Percentiles rank a stretch among this genome's conserved stretches.
These are phyloP conservation scores for Tetrao urogallus DNA, from an alignment of 2,113 vertebrate species.

Conservation along the genomic window DNA sequence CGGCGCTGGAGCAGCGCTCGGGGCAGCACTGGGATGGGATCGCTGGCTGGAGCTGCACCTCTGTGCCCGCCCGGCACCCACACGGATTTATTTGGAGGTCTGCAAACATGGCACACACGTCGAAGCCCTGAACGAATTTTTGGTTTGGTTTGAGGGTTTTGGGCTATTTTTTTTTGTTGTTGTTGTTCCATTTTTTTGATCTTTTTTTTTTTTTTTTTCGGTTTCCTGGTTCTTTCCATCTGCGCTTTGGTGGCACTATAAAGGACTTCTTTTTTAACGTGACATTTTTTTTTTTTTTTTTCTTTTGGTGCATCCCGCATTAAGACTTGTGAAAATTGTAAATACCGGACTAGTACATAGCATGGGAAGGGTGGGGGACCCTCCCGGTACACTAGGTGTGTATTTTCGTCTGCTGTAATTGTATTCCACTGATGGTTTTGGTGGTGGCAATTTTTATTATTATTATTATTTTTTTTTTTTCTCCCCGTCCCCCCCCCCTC, in stretches of 20 bases:
- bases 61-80: not conserved
- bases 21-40: not conserved
- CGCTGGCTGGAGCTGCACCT: not conserved
- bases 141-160: not conserved
- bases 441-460: conserved; percentile 65
- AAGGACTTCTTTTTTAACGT: conserved; percentile 56
- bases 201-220: not conserved
- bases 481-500: no score
- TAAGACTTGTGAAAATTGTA: conserved; percentile 92
- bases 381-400: conserved; percentile 83
- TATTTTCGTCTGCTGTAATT: conserved; percentile 83
- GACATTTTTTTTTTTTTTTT: not conserved
- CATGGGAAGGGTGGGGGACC: conserved; percentile 54
- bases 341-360: conserved; percentile 87
- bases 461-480: not conserved
- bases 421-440: conserved; percentile 75
- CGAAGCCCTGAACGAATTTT: conserved; percentile 20
- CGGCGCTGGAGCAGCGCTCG: not conserved
- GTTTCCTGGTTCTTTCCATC: conserved; percentile 34
- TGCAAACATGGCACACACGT: conserved; percentile 2
- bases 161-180: not conserved
- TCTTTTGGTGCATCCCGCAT: conserved; percentile 57
- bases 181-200: not conserved
- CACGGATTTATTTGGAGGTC: conserved; percentile 55
- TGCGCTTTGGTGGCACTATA: conserved; percentile 62